Conservation (phyloP, 2,797 vertebrate species). For the Novumbra hubbsi region DNA sequence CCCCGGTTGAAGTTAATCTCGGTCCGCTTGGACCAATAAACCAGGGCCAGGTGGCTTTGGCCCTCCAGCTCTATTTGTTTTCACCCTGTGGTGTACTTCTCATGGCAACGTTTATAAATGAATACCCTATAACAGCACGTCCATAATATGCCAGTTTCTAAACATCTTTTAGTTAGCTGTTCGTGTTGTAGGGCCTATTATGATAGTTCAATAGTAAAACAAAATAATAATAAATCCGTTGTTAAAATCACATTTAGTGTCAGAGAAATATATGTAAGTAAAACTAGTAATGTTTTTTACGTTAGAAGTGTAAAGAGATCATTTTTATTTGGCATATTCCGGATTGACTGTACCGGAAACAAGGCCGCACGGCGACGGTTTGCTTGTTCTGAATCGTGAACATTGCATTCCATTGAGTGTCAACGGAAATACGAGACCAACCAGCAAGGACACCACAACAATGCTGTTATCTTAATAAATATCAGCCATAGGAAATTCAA, state of each 20-base stretch:
- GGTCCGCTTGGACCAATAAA: constrained; percentile 62
- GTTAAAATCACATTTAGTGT: not conserved
- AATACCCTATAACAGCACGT: not conserved
- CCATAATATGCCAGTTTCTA: not conserved
- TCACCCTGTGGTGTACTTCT: constrained; percentile 38
- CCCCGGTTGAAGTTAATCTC: constrained; percentile 64
- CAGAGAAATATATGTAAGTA: not conserved
- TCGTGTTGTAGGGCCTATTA: not conserved
- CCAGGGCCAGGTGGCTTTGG: constrained; percentile 60
- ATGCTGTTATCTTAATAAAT: not conserved
- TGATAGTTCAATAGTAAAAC: not conserved
- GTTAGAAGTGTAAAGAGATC: not conserved
- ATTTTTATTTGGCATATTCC: not conserved
- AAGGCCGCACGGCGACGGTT: constrained; percentile 11
- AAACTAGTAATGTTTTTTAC: not conserved
- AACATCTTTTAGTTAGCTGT: not conserved
- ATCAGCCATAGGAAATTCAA: not conserved
- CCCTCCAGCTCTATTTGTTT: constrained; percentile 46
- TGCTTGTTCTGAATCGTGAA: constrained; percentile 26
- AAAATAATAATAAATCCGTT: not conserved
- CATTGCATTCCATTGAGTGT: constrained; percentile 6
- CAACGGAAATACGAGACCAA: not conserved
- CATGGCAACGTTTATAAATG: no score
- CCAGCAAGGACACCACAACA: constrained; percentile 22
- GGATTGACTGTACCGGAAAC: not conserved